Evolutionary conservation across 2,888 invertebrate genomes (phyloP).

Genomic region (Cantharis nigra): DNA sequence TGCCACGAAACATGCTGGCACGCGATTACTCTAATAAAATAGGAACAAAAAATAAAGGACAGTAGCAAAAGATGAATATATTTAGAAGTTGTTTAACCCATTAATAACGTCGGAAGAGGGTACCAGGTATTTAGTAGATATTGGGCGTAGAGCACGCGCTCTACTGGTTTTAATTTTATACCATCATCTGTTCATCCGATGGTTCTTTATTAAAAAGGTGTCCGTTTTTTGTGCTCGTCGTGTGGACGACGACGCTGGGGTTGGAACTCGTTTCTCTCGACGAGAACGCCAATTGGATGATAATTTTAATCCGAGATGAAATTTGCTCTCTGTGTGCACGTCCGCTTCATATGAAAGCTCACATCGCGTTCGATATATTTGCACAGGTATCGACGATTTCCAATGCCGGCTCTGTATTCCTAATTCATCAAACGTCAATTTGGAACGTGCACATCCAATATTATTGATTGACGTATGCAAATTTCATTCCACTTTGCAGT

Average conservation of each 20-base stretch:
- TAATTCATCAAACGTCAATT: neutral
- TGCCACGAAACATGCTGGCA: neutral
- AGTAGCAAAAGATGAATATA: conserved; percentile 18
- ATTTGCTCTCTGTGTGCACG: neutral
- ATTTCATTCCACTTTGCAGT: conserved; percentile 16
- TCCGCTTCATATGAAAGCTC: neutral
- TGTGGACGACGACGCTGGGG: conserved; percentile 36
- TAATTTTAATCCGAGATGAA: neutral
- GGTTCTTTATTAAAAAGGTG: conserved; percentile 31
- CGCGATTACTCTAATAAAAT: conserved; percentile 7
- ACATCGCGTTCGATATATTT: neutral
- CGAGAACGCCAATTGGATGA: neutral
- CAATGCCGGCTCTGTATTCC: neutral
- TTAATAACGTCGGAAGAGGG: conserved; percentile 43
- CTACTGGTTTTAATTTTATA: conserved; percentile 41
- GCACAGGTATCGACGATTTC: neutral
- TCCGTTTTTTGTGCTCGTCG: conserved; percentile 39
- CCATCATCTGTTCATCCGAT: conserved; percentile 49
- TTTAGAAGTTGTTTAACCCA: conserved; percentile 35
- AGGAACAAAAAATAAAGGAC: conserved; percentile 7
- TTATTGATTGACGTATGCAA: conserved; percentile 17
- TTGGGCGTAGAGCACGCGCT: conserved; percentile 45
- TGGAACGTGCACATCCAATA: neutral
- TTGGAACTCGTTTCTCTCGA: neutral
- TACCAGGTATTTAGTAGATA: conserved; percentile 36